Conservation (phyloP, 2,797 vertebrate genomes). For the Neomorphus geoffroyi region DNA sequence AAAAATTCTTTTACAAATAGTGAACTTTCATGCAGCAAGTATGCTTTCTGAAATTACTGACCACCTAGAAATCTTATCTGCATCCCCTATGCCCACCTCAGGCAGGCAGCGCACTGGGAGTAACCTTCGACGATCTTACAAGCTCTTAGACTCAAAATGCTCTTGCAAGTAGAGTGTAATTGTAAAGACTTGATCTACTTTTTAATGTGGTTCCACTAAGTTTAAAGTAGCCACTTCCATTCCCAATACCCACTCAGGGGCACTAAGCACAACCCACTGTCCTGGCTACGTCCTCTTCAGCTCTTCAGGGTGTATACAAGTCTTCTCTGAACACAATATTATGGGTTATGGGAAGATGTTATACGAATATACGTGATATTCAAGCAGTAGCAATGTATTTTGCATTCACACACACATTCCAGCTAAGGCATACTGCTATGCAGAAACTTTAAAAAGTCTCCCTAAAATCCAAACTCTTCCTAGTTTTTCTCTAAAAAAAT, state of each 20-base stretch:
- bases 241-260: not conserved
- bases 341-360: not conserved
- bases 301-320: not conserved
- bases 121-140: not conserved
- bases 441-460: not conserved
- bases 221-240: not conserved
- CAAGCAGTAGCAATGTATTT: not conserved
- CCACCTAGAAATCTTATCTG: not conserved
- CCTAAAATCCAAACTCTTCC: not conserved
- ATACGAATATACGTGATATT: not conserved
- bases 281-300: not conserved
- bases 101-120: not conserved
- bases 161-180: not conserved
- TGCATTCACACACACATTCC: not conserved
- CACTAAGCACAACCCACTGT: not conserved
- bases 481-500: not conserved
- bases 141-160: not conserved
- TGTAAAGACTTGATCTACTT: not conserved
- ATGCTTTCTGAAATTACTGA: not conserved
- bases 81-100: not conserved
- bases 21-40: not conserved
- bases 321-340: not conserved
- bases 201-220: not conserved
- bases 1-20: not conserved
- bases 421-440: not conserved